Evolutionary conservation across 2,113 vertebrate genomes (phyloP), one percentile per base, ranked within the genome.

Genomic region (Lepidiolamprologus cunningtoni): DNA sequence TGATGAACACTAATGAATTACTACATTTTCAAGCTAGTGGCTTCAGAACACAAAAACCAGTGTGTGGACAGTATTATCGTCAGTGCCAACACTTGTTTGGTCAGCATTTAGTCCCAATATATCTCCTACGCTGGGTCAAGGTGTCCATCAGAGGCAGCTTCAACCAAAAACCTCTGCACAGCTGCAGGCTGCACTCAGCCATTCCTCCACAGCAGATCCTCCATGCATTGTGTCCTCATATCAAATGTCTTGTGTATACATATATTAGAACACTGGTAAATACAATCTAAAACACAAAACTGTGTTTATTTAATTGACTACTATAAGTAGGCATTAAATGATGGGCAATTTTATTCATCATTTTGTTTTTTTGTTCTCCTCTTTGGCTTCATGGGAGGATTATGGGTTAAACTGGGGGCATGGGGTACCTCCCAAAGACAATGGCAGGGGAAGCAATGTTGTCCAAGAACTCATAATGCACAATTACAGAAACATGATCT

Each of bases 321-420:
- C 31, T 37, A 1, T 0, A 66, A 35, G 31, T 35, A 35, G 6
- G 0, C 31, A 35, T 66, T 37, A 37, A 35, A 8, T 35, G 61
- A n/a, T 8, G 31, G 61, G 13, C 37, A 71, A 42, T 17, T 26
- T 45, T 47, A 45, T 11, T 11, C 8, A 45, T 73, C n/a, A 3
- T 33, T 26, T 16, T 26, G n/a, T 16, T 73, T 45, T 45, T 73
- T 73, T 45, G 37, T 11, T 0, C 68, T 45, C 2, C 2, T 26
- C n/a, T 73, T 76, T 76, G 71, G 42, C 26, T 76, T 47, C 40
- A 76, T 19, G 23, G 16, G 23, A 47, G 4, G 23, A 4, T 31
- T 50, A 1, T 28, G 16, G 45, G 10, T 78, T 6, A 50, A 50
- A 50, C 14, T 78, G 71, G 23, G 45, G 45, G 45, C 4, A 5